Evolutionary conservation across 1,140 invertebrate genomes (phyloP).

Genomic region (Drosophila yakuba): DNA sequence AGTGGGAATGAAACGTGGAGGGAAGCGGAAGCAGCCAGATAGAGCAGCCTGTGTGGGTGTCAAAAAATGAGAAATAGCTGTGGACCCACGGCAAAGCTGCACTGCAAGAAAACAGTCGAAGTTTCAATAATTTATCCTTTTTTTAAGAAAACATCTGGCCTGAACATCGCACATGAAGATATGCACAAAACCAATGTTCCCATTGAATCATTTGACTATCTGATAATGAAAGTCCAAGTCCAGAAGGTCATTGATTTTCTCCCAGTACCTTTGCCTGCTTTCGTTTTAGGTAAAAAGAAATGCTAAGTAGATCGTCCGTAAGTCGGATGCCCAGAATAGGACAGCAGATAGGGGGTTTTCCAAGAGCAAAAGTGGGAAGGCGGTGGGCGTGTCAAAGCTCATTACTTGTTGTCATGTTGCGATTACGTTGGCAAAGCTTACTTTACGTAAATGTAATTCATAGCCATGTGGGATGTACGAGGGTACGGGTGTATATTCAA

Average conservation of each 20-base stretch:
- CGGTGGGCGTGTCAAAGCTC: constrained; percentile 40
- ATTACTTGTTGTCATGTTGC: constrained; percentile 72
- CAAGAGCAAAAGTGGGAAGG: not conserved
- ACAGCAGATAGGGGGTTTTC: not conserved
- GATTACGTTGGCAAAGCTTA: constrained; percentile 65
- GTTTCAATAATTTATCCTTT: too few species aligned
- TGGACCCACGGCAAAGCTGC: constrained; percentile 16
- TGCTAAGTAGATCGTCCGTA: constrained; percentile 53
- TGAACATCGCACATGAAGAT: too few species aligned
- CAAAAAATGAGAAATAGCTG: constrained; percentile 50
- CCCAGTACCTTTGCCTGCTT: constrained; percentile 18
- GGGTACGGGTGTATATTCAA: not conserved
- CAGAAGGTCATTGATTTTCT: not conserved
- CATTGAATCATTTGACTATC: too few species aligned
- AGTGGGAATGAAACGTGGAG: not conserved
- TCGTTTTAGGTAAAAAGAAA: constrained; percentile 38
- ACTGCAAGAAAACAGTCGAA: constrained; percentile 9
- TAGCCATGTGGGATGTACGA: constrained; percentile 30
- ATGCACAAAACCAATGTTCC: too few species aligned
- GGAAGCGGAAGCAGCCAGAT: not conserved
- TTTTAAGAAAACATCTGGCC: too few species aligned
- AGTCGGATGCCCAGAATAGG: constrained; percentile 24
- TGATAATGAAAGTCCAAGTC: too few species aligned
- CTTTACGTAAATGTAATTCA: constrained; percentile 72
- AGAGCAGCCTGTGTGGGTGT: constrained; percentile 21